Conservation (phyloP, 2,797 vertebrate genomes). For the Cheirogaleus major region DNA sequence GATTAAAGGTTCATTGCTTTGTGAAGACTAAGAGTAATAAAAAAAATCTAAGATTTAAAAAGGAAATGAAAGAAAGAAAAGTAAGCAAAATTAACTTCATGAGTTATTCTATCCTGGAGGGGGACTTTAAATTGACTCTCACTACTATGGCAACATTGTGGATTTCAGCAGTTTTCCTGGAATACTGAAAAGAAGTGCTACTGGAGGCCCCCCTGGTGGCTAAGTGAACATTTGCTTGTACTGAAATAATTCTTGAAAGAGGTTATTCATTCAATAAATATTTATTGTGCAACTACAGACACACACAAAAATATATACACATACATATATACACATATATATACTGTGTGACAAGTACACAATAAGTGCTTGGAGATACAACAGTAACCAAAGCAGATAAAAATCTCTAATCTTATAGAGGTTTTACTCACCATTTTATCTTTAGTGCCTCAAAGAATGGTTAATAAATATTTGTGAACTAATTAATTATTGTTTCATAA, state of each 20-base stretch:
- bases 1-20: conserved; percentile 12
- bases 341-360: neutral
- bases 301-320: neutral
- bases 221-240: neutral
- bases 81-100: neutral
- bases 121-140: neutral
- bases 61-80: conserved; percentile 32
- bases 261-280: neutral
- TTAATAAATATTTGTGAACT: conserved; percentile 36
- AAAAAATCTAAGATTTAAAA: conserved; percentile 39
- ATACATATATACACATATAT: neutral
- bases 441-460: neutral
- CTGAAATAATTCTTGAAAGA: conserved; percentile 33
- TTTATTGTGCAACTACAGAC: conserved; percentile 11
- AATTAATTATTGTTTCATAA: neutral
- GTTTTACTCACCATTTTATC: conserved; percentile 19
- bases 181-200: neutral
- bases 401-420: neutral
- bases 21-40: conserved; percentile 14
- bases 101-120: neutral
- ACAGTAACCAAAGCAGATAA: neutral
- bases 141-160: neutral
- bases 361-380: neutral
- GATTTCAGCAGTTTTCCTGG: neutral
- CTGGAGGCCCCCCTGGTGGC: conserved; percentile 46